Conservation (phyloP, 2,113 vertebrate genomes). For the Crotalus horridus region DNA sequence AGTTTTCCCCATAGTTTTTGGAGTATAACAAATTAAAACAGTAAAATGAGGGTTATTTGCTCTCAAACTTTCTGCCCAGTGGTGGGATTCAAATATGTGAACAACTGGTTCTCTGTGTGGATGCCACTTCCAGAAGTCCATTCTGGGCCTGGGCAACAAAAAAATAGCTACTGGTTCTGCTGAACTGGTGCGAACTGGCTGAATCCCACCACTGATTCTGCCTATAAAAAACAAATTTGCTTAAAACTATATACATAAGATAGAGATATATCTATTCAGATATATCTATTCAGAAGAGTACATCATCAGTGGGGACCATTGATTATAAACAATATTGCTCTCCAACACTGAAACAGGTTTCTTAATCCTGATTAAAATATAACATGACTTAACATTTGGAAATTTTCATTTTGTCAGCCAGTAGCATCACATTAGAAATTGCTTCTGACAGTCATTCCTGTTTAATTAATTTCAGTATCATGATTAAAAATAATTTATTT, state of each 20-base stretch:
- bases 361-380: background rate
- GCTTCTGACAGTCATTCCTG: background rate
- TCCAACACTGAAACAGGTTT: background rate
- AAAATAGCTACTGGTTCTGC: too few relatives aligned
- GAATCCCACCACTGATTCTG: too few relatives aligned
- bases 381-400: background rate
- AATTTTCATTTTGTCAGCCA: conserved; percentile 26
- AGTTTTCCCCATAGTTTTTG: too few relatives aligned
- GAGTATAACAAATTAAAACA: too few relatives aligned
- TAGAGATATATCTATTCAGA: too few relatives aligned
- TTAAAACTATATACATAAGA: background rate
- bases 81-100: too few relatives aligned
- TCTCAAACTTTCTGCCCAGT: background rate
- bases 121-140: too few relatives aligned
- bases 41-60: background rate
- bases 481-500: background rate
- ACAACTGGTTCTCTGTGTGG: too few relatives aligned
- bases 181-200: too few relatives aligned
- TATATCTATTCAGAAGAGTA: too few relatives aligned
- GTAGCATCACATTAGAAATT: background rate
- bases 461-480: conserved; percentile 6
- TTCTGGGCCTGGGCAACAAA: too few relatives aligned
- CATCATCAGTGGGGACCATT: background rate
- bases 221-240: background rate
- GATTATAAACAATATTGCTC: background rate